Conservation (phyloP, 2,888 invertebrate species). For the Pristionchus fissidentatus region DNA sequence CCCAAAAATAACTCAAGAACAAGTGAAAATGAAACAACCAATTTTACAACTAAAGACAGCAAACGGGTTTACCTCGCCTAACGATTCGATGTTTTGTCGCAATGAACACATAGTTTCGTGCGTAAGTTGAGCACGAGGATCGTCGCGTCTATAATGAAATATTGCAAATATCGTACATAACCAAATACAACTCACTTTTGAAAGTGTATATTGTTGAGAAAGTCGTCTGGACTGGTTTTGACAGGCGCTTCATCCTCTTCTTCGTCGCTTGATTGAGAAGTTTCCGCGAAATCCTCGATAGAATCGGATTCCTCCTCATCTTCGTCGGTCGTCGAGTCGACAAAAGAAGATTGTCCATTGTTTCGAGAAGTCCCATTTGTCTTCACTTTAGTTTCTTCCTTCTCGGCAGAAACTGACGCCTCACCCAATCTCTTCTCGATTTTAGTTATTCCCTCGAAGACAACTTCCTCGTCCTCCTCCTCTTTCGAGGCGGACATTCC, state of each 20-base stretch:
- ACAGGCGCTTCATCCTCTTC: not conserved
- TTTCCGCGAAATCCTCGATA: not conserved
- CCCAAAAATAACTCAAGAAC: not conserved
- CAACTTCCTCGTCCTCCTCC: conserved; percentile 22
- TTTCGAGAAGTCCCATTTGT: not conserved
- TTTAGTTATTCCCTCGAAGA: conserved; percentile 20
- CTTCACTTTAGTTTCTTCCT: not conserved
- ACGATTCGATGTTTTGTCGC: not conserved
- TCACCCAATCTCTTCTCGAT: not conserved
- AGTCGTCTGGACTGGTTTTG: not conserved
- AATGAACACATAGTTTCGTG: conserved; percentile 14
- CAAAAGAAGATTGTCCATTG: not conserved
- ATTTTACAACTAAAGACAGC: not conserved
- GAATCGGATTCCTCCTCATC: not conserved
- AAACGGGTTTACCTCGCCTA: conserved; percentile 22
- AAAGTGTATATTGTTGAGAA: not conserved
- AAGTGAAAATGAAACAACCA: not conserved
- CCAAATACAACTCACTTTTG: not conserved
- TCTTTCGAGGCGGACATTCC: not conserved
- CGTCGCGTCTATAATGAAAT: conserved; percentile 32
- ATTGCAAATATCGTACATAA: not conserved
- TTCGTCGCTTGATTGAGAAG: not conserved
- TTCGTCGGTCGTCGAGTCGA: not conserved
- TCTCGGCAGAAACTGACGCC: not conserved
- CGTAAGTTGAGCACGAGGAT: not conserved